Conservation (phyloP, 2,888 invertebrate genomes). For the Dendrolimus pini region DNA sequence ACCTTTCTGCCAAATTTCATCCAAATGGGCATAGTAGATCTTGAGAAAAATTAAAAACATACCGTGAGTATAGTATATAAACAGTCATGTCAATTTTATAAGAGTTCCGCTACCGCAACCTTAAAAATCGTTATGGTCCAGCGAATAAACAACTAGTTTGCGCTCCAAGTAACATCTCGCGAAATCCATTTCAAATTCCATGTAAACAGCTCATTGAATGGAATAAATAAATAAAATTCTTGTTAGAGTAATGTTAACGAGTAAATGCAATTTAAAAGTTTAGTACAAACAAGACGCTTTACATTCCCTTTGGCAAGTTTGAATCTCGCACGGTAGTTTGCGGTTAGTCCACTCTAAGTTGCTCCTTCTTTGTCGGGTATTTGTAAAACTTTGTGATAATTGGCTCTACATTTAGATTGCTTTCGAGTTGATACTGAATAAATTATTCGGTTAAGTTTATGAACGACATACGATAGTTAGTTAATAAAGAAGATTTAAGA, state of each 20-base stretch:
- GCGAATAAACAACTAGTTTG: no score
- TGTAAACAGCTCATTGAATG: background rate
- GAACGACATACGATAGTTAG: no score
- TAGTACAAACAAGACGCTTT: slow-evolving; percentile 54
- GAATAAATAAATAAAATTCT: background rate
- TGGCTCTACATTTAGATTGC: slow-evolving; percentile 26
- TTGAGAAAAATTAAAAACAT: no score
- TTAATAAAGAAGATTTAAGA: no score
- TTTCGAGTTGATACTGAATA: slow-evolving; percentile 1
- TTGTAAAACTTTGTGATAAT: slow-evolving; percentile 42
- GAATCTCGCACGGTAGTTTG: slow-evolving; percentile 50
- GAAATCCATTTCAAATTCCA: no score
- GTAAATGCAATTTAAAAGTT: slow-evolving; percentile 71
- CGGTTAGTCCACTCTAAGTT: slow-evolving; percentile 49
- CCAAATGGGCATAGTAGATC: no score
- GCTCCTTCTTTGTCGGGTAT: slow-evolving; percentile 42
- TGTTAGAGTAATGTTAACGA: slow-evolving; percentile 46
- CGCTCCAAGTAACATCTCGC: no score
- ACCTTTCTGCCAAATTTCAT: no score
- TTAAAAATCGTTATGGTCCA: no score
- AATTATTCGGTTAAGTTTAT: background rate
- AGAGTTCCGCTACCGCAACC: no score
- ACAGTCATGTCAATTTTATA: no score
- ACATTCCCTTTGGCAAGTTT: slow-evolving; percentile 62
- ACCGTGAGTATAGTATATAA: no score